Evolutionary conservation across 2,113 vertebrate genomes (phyloP).

Genomic region (Dasyurus viverrinus): DNA sequence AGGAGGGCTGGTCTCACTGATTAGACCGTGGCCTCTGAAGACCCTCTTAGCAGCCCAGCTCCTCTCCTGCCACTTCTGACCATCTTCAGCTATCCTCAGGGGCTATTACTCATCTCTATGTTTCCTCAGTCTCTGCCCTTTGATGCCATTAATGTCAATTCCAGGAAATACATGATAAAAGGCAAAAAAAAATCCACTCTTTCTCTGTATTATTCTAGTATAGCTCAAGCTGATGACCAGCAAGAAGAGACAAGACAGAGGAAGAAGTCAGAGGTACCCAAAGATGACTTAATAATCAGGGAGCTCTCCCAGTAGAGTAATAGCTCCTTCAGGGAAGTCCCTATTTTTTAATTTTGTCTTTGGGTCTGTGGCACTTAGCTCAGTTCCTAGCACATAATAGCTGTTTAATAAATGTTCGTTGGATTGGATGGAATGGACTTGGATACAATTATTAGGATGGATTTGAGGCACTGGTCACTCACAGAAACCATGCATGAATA

Average conservation of each 20-base stretch:
- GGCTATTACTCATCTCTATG: background rate
- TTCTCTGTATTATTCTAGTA: background rate
- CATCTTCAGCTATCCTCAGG: background rate
- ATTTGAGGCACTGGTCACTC: too few relatives aligned
- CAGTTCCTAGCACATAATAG: background rate
- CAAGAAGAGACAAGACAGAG: background rate
- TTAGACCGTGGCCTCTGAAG: background rate
- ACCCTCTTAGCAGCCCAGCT: background rate
- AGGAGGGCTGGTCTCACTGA: background rate
- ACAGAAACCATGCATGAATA: too few relatives aligned
- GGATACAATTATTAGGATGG: background rate
- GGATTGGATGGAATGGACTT: background rate
- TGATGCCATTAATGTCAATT: background rate
- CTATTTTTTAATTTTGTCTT: background rate
- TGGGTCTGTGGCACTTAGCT: background rate
- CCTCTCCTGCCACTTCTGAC: background rate
- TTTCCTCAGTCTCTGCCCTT: background rate
- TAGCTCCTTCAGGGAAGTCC: background rate
- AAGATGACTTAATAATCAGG: background rate
- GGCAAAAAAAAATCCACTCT: background rate
- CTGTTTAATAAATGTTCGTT: background rate
- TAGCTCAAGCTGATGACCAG: background rate
- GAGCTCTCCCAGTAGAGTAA: background rate
- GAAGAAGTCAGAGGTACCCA: background rate
- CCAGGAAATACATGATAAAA: background rate